These are phyloP conservation scores for Drosophila carrolli DNA, from an alignment of 1,140 invertebrate genomes.

Conservation along the genomic window DNA sequence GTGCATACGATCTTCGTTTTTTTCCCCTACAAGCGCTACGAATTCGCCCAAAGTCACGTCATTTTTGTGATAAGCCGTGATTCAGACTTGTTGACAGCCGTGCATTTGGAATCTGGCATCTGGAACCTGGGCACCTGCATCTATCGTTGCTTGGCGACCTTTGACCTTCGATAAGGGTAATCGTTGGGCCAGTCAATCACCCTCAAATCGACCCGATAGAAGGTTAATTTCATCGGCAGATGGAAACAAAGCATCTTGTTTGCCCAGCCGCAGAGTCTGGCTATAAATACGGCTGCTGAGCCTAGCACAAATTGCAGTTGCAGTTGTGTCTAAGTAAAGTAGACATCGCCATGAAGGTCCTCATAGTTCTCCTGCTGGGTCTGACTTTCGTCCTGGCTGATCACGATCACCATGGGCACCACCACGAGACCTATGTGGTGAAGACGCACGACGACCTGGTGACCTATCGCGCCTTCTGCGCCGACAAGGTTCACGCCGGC, in stretches of 20 bases:
- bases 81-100: conserved; percentile 14
- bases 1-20: no score
- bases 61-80: conserved; percentile 30
- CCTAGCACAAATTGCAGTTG: conserved; percentile 49
- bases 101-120: conserved; percentile 9
- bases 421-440: conserved; percentile 56
- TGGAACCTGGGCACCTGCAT: neutral
- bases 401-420: conserved; percentile 38
- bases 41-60: conserved; percentile 21
- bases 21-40: no score
- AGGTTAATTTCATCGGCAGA: conserved; percentile 27
- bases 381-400: conserved; percentile 34
- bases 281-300: conserved; percentile 57
- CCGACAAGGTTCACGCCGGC: conserved; percentile 54
- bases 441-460: conserved; percentile 71
- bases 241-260: neutral
- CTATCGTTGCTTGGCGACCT: conserved; percentile 19
- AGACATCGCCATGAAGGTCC: conserved; percentile 47
- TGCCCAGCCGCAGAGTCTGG: neutral
- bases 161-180: conserved; percentile 51
- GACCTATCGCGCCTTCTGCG: conserved; percentile 56
- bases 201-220: conserved; percentile 1
- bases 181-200: conserved; percentile 45
- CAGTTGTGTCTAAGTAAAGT: conserved; percentile 22
- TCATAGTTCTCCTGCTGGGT: conserved; percentile 38